These are phyloP conservation scores for Drosophila bipectinata DNA, from an alignment of 1,140 invertebrate species.

Conservation along the genomic window DNA sequence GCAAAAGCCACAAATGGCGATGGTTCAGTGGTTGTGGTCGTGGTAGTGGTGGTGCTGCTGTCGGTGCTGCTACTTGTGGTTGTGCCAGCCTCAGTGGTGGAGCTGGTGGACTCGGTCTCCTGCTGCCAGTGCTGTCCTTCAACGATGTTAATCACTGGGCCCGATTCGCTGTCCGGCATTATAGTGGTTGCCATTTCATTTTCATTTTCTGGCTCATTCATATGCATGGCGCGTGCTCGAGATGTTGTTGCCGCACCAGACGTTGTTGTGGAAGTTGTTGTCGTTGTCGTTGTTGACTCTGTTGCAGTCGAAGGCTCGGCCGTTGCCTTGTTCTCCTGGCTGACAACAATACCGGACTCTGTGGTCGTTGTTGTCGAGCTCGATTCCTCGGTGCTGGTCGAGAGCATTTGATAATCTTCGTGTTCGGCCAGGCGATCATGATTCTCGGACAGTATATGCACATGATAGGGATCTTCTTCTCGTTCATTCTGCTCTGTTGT, in stretches of 20 bases:
- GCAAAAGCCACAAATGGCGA: conserved; percentile 62
- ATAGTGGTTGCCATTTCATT: conserved; percentile 52
- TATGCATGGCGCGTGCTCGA: conserved; percentile 82
- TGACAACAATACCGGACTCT: conserved; percentile 62
- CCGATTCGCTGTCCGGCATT: conserved; percentile 35
- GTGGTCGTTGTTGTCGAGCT: conserved; percentile 44
- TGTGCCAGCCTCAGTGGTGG: conserved; percentile 29
- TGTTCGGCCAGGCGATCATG: conserved; percentile 83
- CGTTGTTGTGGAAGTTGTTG: conserved; percentile 30
- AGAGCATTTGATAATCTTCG: conserved; percentile 82
- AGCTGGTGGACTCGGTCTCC: conserved; percentile 33
- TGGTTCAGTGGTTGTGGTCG: conserved; percentile 40
- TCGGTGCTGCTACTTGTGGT: conserved; percentile 21
- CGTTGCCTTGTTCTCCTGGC: conserved; percentile 69
- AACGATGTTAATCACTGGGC: conserved; percentile 73
- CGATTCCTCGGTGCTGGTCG: conserved; percentile 70
- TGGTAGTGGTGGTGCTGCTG: conserved; percentile 24
- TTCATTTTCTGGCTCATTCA: conserved; percentile 65
- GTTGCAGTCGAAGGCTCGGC: conserved; percentile 52
- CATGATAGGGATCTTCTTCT: conserved; percentile 81
- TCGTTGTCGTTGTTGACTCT: conserved; percentile 6
- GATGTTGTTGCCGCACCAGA: conserved; percentile 42
- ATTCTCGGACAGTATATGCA: conserved; percentile 81
- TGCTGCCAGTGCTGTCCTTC: conserved; percentile 70
- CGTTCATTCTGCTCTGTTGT: conserved; percentile 41